Base-by-base conservation (phyloP, 2,888 invertebrate genomes). In the Leptogaster cylindrica region DNA sequence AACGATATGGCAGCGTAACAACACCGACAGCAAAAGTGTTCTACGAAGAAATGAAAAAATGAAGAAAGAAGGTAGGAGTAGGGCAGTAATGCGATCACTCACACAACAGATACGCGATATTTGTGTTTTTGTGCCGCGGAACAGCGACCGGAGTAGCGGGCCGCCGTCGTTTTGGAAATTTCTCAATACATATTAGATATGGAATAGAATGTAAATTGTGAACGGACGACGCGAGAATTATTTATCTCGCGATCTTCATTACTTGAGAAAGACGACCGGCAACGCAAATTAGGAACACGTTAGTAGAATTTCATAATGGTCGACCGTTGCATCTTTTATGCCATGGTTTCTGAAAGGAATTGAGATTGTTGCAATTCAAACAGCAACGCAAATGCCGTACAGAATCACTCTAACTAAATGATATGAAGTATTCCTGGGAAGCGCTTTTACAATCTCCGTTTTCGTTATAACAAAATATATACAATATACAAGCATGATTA, bases 71-170 rank as follows among this genome's bases (percentile, higher is more conserved):
- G 61, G 63, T 69, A 66, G 66, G 68, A 69, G 68, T 69, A 69
- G 68, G 68, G 68, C 68, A 69, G 68, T 69, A 69, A 69, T 66
- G 68, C 33, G 48, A 64, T 64, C 64, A 64, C 48, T 20, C n/a
- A 61, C 44, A 61, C 61, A 61, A 12, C 10, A 3, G 23, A n/a
- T 27, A 48, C 16, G 23, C 28, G 8, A 55, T 33, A n/a, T 23
- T 28, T 23, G 44, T 31, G 16, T 61, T 61, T 61, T 27, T 44
- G 23, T 61, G 41, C 14, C 58, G 36, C 39, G n/a, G n/a, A n/a
- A n/a, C n/a, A 16, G 41, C 41, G 41, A 16, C 2, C 36, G 36
- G 46, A 46, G 46, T 46, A 36, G 25, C 61, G 61, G 61, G 28
- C 41, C 44, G 61, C n/a, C n/a, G n/a, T n/a, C n/a, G n/a, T n/a